Conservation (phyloP, 2,113 vertebrate genomes). For the Willisornis vidua region DNA sequence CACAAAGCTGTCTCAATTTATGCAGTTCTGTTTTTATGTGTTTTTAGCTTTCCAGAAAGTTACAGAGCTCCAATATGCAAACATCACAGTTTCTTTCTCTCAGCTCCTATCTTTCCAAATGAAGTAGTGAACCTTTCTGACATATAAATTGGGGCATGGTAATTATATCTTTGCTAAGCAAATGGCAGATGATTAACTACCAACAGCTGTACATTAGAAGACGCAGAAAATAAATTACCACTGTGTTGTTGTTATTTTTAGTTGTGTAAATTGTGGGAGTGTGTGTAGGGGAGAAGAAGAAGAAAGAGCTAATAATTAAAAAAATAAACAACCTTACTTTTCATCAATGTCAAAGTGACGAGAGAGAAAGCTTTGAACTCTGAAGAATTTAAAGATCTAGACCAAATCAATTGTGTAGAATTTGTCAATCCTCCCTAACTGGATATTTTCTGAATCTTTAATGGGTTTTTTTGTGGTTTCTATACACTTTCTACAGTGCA, state of each 20-base stretch:
- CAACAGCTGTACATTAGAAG: not conserved
- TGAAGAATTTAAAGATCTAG: not conserved
- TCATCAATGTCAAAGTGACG: not conserved
- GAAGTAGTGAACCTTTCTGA: not conserved
- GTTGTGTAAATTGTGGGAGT: not conserved
- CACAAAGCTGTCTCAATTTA: not conserved
- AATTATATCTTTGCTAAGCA: constrained; percentile 21
- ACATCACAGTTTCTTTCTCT: not conserved
- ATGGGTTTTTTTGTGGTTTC: accelerated
- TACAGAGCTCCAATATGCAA: not conserved
- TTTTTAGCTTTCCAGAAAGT: not conserved
- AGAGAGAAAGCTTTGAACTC: not conserved
- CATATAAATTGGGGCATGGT: not conserved
- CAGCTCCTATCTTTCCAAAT: not conserved
- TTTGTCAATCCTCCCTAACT: accelerated
- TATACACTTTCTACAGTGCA: not conserved
- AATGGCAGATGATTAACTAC: not conserved
- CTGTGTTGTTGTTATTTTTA: not conserved
- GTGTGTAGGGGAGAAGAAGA: not conserved
- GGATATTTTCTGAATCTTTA: not conserved
- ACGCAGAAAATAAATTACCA: not conserved
- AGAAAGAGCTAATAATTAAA: not conserved
- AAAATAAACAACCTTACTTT: not conserved
- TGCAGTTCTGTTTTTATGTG: not conserved
- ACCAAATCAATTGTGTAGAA: not conserved